A percentile compares a stretch with the other conserved stretches of the same genome.
Evolutionary conservation across 2,113 vertebrate genomes (phyloP).

Genomic region (Rhipidura dahli): DNA sequence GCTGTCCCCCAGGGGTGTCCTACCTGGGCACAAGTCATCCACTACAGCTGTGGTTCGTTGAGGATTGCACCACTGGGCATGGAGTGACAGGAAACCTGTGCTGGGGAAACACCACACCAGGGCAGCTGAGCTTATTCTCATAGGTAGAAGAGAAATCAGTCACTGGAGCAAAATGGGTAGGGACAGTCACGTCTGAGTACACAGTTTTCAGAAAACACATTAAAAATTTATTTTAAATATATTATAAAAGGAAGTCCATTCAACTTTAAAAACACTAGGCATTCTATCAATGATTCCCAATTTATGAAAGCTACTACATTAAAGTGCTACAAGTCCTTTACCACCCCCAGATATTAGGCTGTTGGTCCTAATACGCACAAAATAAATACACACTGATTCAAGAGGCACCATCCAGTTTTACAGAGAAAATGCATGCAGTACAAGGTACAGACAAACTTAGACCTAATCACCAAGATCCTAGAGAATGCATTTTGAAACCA

Average conservation of each 20-base stretch:
- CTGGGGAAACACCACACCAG: background rate
- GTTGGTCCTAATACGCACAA: constrained; percentile 53
- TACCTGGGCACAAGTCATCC: background rate
- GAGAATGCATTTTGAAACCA: background rate
- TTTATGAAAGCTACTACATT: constrained; percentile 63
- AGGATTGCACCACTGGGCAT: background rate
- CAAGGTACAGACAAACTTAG: background rate
- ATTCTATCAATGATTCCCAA: constrained; percentile 43
- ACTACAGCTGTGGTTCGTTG: background rate
- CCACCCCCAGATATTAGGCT: constrained; percentile 49
- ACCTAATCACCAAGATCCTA: constrained; percentile 19
- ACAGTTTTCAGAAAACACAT: constrained; percentile 67
- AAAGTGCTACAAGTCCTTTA: constrained; percentile 69
- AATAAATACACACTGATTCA: constrained; percentile 57
- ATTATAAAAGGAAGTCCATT: constrained; percentile 67
- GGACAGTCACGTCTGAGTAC: background rate
- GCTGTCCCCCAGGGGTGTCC: background rate
- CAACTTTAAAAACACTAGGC: constrained; percentile 67
- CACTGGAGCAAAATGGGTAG: background rate
- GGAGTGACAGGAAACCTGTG: background rate
- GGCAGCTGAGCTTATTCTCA: background rate
- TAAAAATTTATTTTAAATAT: constrained; percentile 72
- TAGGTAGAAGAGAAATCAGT: background rate
- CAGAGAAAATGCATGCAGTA: constrained; percentile 48
- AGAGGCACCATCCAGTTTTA: constrained; percentile 60